Evolutionary conservation across 2,888 invertebrate genomes (phyloP).

Genomic region (Odontocolon sp.): DNA sequence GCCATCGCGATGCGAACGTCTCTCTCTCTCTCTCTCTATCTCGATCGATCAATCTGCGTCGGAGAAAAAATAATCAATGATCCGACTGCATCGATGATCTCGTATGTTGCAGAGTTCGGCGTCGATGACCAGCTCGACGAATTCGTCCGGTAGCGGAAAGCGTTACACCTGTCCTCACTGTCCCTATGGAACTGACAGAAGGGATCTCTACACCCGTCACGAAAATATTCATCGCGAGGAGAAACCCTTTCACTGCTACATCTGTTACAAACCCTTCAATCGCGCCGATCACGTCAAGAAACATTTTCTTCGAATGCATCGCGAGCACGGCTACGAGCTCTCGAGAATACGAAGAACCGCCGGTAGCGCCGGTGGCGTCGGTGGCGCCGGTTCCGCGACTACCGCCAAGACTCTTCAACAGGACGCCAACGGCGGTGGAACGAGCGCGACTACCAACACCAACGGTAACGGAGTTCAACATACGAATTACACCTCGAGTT

Average conservation of each 20-base stretch:
- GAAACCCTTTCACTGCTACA: constrained; percentile 96
- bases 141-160: constrained; percentile 81
- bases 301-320: constrained; percentile 95
- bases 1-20: neutral
- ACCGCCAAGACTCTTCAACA: constrained; percentile 68
- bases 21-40: neutral
- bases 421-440: constrained; percentile 54
- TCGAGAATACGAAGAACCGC: constrained; percentile 88
- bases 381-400: constrained; percentile 8
- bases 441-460: constrained; percentile 59
- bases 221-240: constrained; percentile 97
- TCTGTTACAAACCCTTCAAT: constrained; percentile 96
- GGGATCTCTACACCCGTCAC: constrained; percentile 94
- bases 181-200: constrained; percentile 94
- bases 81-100: no score
- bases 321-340: constrained; percentile 93
- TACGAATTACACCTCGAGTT: constrained; percentile 68
- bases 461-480: constrained; percentile 64
- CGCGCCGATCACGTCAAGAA: constrained; percentile 97
- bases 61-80: no score
- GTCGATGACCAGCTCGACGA: constrained; percentile 52
- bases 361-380: constrained; percentile 44
- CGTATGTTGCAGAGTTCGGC: constrained; percentile 51
- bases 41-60: no score
- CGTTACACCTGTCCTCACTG: constrained; percentile 94